Base-by-base conservation (phyloP, 2,888 invertebrate genomes). In the Andrena minutula region DNA sequence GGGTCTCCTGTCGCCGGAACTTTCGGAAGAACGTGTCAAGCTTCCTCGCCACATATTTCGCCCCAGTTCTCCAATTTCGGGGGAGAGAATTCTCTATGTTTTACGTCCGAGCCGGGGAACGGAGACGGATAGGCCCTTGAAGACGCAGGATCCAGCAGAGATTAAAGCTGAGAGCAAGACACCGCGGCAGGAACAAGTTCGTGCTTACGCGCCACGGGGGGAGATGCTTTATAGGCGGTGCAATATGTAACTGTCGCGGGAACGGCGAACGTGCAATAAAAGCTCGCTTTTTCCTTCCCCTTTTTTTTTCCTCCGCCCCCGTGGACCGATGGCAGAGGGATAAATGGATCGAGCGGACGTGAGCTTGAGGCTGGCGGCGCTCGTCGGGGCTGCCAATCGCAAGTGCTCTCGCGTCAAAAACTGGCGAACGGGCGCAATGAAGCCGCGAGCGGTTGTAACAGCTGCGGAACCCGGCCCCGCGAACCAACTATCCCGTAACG, bases 231-330 rank as follows among this genome's bases (percentile, higher is more conserved):
- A 82, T 80, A 84, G 74, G 53, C 84, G 83, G 77, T 75, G 88
- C 88, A 86, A 90, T 90, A 89, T 89, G 89, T 90, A 90, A 89
- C 90, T 89, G 90, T 89, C 90, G 85, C 83, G 70, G 71, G 78
- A 73, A 78, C 83, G 79, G 56, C 65, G 79, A 69, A 68, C 79
- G 85, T 87, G 83, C 87, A 88, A 90, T 89, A 89, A 89, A 89
- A 87, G 84, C 85, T 68, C 65, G 77, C 74, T 79, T 82, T 81
- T 86, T 78, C 73, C 79, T 61, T 65, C 61, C 49, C 47, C 64
- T 32, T 71, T 69, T 75, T 78, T 75, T 32, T 32, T 32, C 8
- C 32, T 76, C 53, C 23, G 23, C 56, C 23, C 10, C 26, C 56
- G 23, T 12, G 41, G 41, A 51, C 74, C 49, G 53, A 60, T 56